A percentile compares a stretch with the other conserved stretches of the same genome.
These are phyloP conservation scores for Leptinotarsa haldemani DNA, from an alignment of 2,888 invertebrate genomes.

Conservation along the genomic window DNA sequence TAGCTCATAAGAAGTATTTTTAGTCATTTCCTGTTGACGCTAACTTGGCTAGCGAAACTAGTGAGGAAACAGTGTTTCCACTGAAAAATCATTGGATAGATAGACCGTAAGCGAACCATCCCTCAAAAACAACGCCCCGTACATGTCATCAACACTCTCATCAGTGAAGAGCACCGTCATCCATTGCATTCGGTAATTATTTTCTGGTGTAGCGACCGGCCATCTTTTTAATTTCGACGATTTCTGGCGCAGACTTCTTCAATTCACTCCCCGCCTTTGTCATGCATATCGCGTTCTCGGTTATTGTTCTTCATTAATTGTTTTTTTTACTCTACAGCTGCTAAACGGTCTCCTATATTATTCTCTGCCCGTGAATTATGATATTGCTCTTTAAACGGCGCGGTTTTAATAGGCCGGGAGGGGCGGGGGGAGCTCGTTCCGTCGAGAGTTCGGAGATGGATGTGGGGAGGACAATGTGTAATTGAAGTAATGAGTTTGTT, in stretches of 20 bases:
- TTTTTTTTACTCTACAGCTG: constrained; percentile 43
- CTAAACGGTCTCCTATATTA: constrained; percentile 27
- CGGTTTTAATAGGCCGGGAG: constrained; percentile 34
- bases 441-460: constrained; percentile 1
- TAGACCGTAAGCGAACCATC: no score
- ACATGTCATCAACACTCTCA: not conserved
- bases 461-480: constrained; percentile 18
- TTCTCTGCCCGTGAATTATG: constrained; percentile 47
- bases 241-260: constrained; percentile 56
- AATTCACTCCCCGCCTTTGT: constrained; percentile 57
- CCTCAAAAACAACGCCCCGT: not conserved
- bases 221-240: constrained; percentile 61
- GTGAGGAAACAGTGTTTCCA: no score
- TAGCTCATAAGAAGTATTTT: no score
- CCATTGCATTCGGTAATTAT: constrained; percentile 45
- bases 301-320: constrained; percentile 58
- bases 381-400: constrained; percentile 44
- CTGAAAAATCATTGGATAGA: no score
- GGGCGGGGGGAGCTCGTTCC: constrained; percentile 21
- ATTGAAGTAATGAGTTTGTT: constrained; percentile 17
- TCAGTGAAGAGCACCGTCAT: not conserved
- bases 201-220: constrained; percentile 53
- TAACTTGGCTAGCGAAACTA: no score
- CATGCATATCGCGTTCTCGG: constrained; percentile 57
- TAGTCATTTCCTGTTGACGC: no score